These are phyloP conservation scores for Carollia perspicillata DNA, from an alignment of 2,113 vertebrate genomes.

Conservation along the genomic window DNA sequence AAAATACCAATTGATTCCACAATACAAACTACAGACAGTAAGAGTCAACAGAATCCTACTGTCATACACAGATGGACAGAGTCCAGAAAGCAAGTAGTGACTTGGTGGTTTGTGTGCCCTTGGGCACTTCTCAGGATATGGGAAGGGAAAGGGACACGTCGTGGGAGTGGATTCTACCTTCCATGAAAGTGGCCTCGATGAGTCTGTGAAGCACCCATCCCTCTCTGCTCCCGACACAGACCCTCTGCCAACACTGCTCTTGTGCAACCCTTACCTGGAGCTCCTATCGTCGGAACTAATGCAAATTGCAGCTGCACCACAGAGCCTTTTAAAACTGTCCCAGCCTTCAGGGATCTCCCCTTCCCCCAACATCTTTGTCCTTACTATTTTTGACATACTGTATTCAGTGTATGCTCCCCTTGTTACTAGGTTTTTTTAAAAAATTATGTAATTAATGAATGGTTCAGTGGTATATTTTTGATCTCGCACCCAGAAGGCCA, in stretches of 20 bases:
- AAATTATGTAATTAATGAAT: neutral
- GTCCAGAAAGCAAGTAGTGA: neutral
- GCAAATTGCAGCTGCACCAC: neutral
- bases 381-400: neutral
- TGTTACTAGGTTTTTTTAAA: neutral
- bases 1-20: neutral
- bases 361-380: neutral
- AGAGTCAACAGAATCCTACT: neutral
- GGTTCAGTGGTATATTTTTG: neutral
- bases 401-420: neutral
- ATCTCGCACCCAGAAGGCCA: neutral
- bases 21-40: neutral
- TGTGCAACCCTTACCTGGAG: neutral
- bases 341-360: neutral
- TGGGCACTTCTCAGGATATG: neutral
- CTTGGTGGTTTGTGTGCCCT: neutral
- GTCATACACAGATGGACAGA: neutral
- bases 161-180: neutral
- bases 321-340: neutral
- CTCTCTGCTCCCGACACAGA: neutral
- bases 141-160: accelerated
- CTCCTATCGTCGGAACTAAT: neutral
- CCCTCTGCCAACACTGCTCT: too few relatives aligned
- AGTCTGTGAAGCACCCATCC: neutral
- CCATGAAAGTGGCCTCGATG: neutral